Percentiles rank a stretch among this genome's conserved stretches.
These are phyloP conservation scores for Galerucella pusilla DNA, from an alignment of 2,888 invertebrate species.

Conservation along the genomic window DNA sequence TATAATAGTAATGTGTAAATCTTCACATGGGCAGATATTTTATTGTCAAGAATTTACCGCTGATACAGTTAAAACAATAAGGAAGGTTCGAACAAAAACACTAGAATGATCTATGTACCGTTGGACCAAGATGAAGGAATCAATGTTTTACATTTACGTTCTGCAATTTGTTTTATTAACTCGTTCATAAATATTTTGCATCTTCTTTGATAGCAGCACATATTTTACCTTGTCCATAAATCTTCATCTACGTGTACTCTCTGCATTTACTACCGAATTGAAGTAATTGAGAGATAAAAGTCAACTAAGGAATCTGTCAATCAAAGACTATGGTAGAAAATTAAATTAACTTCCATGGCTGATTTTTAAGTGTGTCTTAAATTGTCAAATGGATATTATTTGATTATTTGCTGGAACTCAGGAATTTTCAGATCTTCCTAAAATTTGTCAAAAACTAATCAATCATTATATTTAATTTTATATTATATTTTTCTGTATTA, in stretches of 20 bases:
- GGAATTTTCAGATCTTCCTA: too few relatives aligned
- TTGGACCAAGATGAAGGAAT: not conserved
- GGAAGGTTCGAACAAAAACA: constrained; percentile 15
- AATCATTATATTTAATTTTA: too few relatives aligned
- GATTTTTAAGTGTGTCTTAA: too few relatives aligned
- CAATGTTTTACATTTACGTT: not conserved
- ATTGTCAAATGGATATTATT: too few relatives aligned
- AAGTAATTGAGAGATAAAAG: not conserved
- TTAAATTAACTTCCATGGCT: too few relatives aligned
- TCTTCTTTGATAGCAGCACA: not conserved
- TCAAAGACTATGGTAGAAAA: not conserved
- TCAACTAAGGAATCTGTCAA: not conserved
- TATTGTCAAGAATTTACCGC: constrained; percentile 22
- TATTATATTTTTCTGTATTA: too few relatives aligned
- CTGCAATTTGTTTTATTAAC: not conserved
- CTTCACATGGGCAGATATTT: constrained; percentile 15
- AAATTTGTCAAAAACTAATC: too few relatives aligned
- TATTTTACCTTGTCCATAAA: not conserved
- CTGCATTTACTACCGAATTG: not conserved
- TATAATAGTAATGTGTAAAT: not conserved
- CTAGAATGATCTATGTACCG: not conserved
- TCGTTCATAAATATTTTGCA: not conserved
- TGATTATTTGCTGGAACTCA: too few relatives aligned
- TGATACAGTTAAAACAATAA: constrained; percentile 33
- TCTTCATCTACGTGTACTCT: not conserved